A percentile compares a stretch with the other conserved stretches of the same genome.
Evolutionary conservation across 2,113 vertebrate species (phyloP).

Genomic region (Podiceps cristatus): DNA sequence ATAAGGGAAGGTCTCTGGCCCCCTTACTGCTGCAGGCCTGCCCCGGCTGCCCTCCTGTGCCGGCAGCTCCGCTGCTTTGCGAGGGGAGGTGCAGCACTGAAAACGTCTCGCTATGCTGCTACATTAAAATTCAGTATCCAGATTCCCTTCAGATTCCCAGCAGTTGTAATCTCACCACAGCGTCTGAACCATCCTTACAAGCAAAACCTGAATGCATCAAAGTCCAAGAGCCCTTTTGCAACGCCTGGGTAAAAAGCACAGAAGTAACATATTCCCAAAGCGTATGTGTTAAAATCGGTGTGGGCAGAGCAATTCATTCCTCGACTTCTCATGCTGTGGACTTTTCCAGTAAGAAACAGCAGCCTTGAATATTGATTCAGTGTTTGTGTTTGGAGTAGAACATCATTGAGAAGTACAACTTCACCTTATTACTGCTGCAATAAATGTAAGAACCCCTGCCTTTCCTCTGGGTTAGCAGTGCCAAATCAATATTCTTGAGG

Average conservation of each 20-base stretch:
- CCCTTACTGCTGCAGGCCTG: background rate
- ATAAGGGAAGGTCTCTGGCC: background rate
- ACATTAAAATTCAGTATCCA: background rate
- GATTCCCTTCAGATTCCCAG: background rate
- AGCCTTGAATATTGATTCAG: background rate
- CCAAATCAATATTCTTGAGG: background rate
- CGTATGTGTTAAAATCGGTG: background rate
- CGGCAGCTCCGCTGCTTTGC: background rate
- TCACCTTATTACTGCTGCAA: background rate
- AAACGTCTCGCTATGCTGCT: background rate
- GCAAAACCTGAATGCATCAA: background rate
- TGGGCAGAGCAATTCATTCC: background rate
- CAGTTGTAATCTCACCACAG: background rate
- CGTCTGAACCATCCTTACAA: background rate
- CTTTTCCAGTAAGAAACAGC: background rate
- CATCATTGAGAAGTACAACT: background rate
- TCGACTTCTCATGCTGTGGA: background rate
- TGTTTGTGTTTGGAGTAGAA: background rate
- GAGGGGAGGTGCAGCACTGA: background rate
- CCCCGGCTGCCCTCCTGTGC: background rate
- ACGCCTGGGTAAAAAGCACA: background rate
- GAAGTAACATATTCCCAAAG: background rate
- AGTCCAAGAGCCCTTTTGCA: background rate
- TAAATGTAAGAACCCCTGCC: background rate
- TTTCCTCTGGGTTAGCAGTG: background rate